phyloP scores from a whole-genome alignment of 2,888 invertebrate genomes.

The Lapara coniferarum region DNA sequence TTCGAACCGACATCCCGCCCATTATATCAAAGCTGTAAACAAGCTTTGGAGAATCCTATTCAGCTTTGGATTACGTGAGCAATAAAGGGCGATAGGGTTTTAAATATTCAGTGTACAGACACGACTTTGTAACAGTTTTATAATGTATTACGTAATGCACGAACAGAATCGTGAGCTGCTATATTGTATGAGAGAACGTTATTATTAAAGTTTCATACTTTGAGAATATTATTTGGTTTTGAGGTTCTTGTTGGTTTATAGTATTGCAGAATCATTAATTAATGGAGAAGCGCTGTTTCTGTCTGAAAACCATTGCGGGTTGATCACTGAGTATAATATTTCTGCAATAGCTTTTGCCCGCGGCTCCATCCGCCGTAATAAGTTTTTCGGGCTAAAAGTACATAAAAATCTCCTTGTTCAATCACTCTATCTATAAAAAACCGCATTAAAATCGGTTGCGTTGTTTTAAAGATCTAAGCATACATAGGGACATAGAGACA shows the following conservation, averaged over 20 bases:
- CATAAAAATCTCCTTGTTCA: too few relatives aligned
- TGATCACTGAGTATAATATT: too few relatives aligned
- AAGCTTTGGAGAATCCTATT: constrained; percentile 21
- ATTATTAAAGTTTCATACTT: constrained; percentile 18
- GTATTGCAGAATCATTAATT: too few relatives aligned
- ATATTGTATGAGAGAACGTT: constrained; percentile 13
- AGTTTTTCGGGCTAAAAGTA: too few relatives aligned
- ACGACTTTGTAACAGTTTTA: constrained; percentile 25
- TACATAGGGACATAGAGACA: too few relatives aligned
- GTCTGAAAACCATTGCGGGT: too few relatives aligned
- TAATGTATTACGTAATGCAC: constrained; percentile 21
- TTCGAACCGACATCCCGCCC: background rate
- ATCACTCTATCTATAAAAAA: too few relatives aligned
- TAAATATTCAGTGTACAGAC: constrained; percentile 22
- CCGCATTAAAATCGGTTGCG: too few relatives aligned
- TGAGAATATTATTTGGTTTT: constrained; percentile 4
- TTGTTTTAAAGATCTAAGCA: too few relatives aligned
- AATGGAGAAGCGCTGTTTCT: too few relatives aligned
- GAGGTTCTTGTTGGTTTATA: background rate
- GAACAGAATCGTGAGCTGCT: constrained; percentile 18
- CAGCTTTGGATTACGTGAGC: constrained; percentile 23
- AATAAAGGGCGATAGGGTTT: constrained; percentile 24
- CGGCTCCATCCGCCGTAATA: too few relatives aligned
- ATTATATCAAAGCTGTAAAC: constrained; percentile 20
- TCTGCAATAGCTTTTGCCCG: too few relatives aligned